Conservation (phyloP, 2,888 invertebrate species). For the Drosophila yooni region DNA sequence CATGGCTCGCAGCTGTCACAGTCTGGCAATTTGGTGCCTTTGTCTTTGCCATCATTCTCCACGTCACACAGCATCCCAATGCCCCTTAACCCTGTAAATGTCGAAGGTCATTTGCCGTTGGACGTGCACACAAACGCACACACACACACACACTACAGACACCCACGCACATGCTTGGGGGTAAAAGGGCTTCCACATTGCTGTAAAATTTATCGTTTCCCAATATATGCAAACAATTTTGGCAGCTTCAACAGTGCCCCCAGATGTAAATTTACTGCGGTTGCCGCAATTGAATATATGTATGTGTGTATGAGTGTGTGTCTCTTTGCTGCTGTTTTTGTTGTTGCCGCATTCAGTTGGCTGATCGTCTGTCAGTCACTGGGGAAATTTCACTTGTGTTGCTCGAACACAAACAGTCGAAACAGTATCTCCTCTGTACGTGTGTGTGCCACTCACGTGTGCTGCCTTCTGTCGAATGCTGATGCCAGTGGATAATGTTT, state of each 20-base stretch:
- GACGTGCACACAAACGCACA: conserved; percentile 42
- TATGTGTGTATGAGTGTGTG: conserved; percentile 8
- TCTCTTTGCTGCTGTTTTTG: conserved; percentile 15
- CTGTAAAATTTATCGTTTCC: conserved; percentile 77
- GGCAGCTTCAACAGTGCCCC: conserved; percentile 42
- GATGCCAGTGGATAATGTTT: conserved; percentile 59
- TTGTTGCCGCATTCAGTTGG: conserved; percentile 55
- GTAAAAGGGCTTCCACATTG: conserved; percentile 44
- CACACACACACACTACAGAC: conserved; percentile 10
- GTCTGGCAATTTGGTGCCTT: conserved; percentile 77
- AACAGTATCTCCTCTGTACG: conserved; percentile 27
- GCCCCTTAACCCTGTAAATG: conserved; percentile 23
- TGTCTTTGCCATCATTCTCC: conserved; percentile 53
- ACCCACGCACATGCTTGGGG: conserved; percentile 15
- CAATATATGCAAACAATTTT: conserved; percentile 77
- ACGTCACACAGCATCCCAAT: conserved; percentile 9
- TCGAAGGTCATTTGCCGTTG: conserved; percentile 70
- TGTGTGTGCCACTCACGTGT: conserved; percentile 48
- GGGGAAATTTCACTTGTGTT: conserved; percentile 72
- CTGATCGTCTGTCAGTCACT: conserved; percentile 75
- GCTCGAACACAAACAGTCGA: conserved; percentile 38
- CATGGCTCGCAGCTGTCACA: conserved; percentile 80
- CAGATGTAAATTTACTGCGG: conserved; percentile 62
- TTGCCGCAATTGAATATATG: conserved; percentile 69
- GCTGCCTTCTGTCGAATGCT: conserved; percentile 51